These are phyloP conservation scores for Melitaea athalia DNA, from an alignment of 2,888 invertebrate species.

Conservation along the genomic window DNA sequence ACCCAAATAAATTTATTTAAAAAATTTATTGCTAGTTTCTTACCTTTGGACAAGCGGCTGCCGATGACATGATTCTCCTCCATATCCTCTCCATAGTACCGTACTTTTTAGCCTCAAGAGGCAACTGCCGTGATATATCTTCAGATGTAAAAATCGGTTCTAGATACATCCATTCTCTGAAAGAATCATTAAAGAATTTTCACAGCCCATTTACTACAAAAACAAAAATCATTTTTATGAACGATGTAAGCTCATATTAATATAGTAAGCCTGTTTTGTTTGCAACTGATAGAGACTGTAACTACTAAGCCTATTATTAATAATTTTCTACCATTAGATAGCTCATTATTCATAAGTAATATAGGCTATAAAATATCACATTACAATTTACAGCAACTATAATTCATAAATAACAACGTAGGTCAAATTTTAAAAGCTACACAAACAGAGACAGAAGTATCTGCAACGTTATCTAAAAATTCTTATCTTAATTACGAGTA, in stretches of 20 bases:
- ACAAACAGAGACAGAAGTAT: not conserved
- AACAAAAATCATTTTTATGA: not conserved
- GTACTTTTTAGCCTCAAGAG: constrained; percentile 90
- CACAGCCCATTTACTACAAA: not conserved
- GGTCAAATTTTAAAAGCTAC: too few relatives aligned
- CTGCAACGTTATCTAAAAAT: not conserved
- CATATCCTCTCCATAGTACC: constrained; percentile 90
- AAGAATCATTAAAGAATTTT: constrained; percentile 8
- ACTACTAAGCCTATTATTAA: too few relatives aligned
- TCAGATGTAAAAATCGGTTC: constrained; percentile 92
- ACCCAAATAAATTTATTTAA: too few relatives aligned
- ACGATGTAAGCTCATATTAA: not conserved
- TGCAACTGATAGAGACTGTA: too few relatives aligned
- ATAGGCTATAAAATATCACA: too few relatives aligned
- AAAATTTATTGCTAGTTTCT: too few relatives aligned
- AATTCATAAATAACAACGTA: too few relatives aligned
- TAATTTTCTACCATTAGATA: too few relatives aligned
- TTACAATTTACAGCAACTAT: too few relatives aligned
- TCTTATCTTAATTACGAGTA: too few relatives aligned
- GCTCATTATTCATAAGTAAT: too few relatives aligned
- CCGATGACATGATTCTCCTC: constrained; percentile 88
- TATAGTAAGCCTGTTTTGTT: too few relatives aligned
- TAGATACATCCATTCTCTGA: constrained; percentile 90
- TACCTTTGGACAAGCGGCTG: constrained; percentile 86
- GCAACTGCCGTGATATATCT: constrained; percentile 90